A percentile compares a stretch with the other conserved stretches of the same genome.
phyloP scores from a whole-genome alignment of 92 coral and sea anemone species.

The Phenganax subtilis region DNA sequence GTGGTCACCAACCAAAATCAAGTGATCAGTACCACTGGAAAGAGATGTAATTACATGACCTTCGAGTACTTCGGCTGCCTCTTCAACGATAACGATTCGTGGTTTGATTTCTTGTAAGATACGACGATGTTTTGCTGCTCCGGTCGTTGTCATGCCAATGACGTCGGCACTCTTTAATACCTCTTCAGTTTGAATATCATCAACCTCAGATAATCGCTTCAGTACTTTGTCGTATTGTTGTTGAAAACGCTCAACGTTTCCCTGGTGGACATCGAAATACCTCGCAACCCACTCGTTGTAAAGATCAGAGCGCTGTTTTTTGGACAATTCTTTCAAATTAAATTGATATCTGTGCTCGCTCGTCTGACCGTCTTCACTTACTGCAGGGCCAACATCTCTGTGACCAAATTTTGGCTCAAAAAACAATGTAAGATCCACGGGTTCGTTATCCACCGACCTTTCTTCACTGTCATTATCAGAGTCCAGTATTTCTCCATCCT shows the following conservation, averaged over 20 bases:
- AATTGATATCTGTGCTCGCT: conserved; percentile 2
- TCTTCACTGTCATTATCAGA: neutral
- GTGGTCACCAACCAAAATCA: conserved; percentile 78
- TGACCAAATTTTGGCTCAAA: neutral
- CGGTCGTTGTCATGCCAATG: conserved; percentile 75
- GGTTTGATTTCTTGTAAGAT: conserved; percentile 59
- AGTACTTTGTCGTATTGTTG: neutral
- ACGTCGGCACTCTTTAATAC: conserved; percentile 55
- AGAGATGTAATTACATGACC: conserved; percentile 70
- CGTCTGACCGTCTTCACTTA: neutral
- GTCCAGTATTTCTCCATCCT: conserved; percentile 6
- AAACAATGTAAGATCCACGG: neutral
- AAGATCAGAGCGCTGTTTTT: conserved; percentile 14
- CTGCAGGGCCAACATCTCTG: too few relatives aligned
- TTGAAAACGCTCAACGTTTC: neutral
- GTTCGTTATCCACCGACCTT: neutral
- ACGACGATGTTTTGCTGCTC: conserved; percentile 62
- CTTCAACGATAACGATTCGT: conserved; percentile 62
- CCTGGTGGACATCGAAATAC: conserved; percentile 4
- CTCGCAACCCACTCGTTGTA: conserved; percentile 23
- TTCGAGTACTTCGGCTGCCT: conserved; percentile 82
- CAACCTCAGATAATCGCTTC: conserved; percentile 10
- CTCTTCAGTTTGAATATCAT: conserved; percentile 26
- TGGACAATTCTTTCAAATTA: conserved; percentile 6
- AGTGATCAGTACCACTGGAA: conserved; percentile 56